These are phyloP conservation scores for Brenthis daphne DNA, from an alignment of 2,888 invertebrate genomes.

Conservation along the genomic window DNA sequence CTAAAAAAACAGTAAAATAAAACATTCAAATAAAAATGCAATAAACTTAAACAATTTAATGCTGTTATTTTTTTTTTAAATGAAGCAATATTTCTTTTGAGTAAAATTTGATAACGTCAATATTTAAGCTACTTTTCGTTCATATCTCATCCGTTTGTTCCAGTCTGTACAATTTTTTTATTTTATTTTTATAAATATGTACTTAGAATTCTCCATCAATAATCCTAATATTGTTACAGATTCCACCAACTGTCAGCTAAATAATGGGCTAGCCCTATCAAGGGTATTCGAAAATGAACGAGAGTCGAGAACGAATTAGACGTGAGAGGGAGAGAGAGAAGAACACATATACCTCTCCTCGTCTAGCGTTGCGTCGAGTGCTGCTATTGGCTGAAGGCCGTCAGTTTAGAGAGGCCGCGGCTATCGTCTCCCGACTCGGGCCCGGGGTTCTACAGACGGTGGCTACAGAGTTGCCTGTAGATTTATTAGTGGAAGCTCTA, in stretches of 20 bases:
- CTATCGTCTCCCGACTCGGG: constrained; percentile 90
- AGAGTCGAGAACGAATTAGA: constrained; percentile 87
- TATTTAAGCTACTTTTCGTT: too few relatives aligned
- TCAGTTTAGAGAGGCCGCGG: constrained; percentile 95
- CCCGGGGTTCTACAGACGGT: constrained; percentile 90
- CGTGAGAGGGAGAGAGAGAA: constrained; percentile 84
- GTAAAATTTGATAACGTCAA: too few relatives aligned
- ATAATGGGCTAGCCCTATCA: constrained; percentile 66
- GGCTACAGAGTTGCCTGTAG: constrained; percentile 90
- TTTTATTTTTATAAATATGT: neutral
- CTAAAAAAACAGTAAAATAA: too few relatives aligned
- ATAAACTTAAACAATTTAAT: too few relatives aligned
- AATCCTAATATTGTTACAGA: constrained; percentile 23
- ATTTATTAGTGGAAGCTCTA: constrained; percentile 93
- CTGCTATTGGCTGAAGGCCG: constrained; percentile 92
- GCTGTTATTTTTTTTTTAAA: too few relatives aligned
- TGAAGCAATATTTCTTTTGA: too few relatives aligned
- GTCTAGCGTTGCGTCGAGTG: constrained; percentile 86
- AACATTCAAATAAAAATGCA: too few relatives aligned
- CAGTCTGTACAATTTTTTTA: neutral
- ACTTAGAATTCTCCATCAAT: neutral
- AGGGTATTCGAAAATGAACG: constrained; percentile 80
- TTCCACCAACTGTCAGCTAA: constrained; percentile 6
- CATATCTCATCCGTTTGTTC: too few relatives aligned
- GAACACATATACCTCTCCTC: constrained; percentile 84